phyloP scores from a whole-genome alignment of 2,888 invertebrate genomes.

The Melanostoma mellinum region DNA sequence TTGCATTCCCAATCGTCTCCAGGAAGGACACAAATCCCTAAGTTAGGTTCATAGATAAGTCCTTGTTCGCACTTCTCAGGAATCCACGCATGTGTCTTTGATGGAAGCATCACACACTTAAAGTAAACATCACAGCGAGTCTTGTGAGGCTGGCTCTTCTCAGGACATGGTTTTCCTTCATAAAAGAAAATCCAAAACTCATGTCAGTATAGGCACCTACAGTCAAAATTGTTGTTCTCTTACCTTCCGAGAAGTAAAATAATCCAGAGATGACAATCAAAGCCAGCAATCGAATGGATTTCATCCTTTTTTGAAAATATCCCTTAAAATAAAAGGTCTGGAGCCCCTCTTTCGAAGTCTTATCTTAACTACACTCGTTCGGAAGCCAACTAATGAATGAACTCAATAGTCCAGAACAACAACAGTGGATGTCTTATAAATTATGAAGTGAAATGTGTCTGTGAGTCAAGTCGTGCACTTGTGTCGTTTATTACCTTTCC shows the following conservation, averaged over 20 bases:
- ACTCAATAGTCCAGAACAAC: constrained; percentile 55
- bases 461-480: constrained; percentile 60
- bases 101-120: constrained; percentile 78
- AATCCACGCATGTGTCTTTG: constrained; percentile 79
- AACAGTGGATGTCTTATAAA: constrained; percentile 54
- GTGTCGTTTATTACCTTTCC: constrained; percentile 58
- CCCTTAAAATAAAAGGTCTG: constrained; percentile 19
- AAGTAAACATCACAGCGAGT: constrained; percentile 81
- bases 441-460: constrained; percentile 28
- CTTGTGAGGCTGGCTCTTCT: constrained; percentile 79
- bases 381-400: constrained; percentile 65
- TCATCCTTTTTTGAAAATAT: constrained; percentile 50
- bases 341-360: constrained; percentile 50
- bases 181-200: background rate
- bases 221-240: background rate
- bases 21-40: constrained; percentile 80
- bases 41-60: constrained; percentile 79
- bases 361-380: constrained; percentile 46
- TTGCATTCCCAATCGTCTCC: constrained; percentile 82
- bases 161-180: constrained; percentile 80
- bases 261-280: constrained; percentile 74
- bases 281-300: constrained; percentile 34
- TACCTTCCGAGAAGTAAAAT: constrained; percentile 79
- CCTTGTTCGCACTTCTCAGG: constrained; percentile 80
- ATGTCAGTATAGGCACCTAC: too few species aligned